Conservation (phyloP, 2,113 vertebrate species). For the Tonatia bakeri region DNA sequence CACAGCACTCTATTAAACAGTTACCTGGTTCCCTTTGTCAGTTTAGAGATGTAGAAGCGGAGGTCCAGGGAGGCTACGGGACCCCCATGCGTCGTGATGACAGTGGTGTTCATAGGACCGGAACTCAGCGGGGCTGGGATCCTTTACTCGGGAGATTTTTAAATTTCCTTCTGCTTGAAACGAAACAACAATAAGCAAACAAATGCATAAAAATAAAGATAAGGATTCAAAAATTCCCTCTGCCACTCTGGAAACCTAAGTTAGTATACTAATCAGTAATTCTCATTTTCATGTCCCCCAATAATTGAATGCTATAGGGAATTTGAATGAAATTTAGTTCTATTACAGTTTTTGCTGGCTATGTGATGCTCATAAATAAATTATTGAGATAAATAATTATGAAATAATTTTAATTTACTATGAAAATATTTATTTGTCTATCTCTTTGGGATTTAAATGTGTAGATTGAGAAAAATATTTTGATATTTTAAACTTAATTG, state of each 20-base stretch:
- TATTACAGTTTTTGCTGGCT: background rate
- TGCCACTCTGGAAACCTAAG: constrained; percentile 10
- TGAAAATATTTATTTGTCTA: background rate
- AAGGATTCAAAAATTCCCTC: background rate
- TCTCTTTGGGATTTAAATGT: background rate
- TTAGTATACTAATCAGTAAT: background rate
- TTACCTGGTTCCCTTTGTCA: background rate
- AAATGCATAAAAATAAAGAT: background rate
- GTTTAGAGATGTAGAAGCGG: background rate
- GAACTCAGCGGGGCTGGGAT: background rate
- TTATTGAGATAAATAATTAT: background rate
- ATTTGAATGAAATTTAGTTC: background rate
- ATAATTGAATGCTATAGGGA: background rate
- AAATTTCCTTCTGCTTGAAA: background rate
- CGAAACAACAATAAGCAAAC: background rate
- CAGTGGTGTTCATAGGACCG: background rate
- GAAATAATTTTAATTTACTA: background rate
- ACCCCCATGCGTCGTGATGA: background rate
- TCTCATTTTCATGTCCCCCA: background rate
- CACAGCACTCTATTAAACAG: background rate
- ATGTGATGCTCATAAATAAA: background rate
- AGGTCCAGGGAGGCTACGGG: background rate
- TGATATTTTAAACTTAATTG: constrained; percentile 11
- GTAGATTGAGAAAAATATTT: background rate
- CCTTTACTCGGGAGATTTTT: background rate